Conservation (phyloP, 2,888 invertebrate genomes). For the Ceratothoa steindachneri region DNA sequence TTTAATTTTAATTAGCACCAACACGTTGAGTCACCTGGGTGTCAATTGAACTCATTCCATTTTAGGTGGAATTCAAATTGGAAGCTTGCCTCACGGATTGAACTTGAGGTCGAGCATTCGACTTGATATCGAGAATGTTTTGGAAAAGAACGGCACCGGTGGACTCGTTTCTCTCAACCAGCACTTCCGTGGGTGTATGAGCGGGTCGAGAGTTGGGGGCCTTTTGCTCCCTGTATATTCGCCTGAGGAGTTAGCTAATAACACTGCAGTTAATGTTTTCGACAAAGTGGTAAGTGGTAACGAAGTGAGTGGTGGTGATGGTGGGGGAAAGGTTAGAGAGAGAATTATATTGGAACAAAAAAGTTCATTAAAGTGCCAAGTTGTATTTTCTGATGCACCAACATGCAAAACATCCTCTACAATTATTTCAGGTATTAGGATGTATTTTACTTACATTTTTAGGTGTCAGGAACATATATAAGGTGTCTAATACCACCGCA, state of each 20-base stretch:
- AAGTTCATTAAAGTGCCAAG: too few relatives aligned
- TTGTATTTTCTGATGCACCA: too few relatives aligned
- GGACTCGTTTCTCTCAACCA: background rate
- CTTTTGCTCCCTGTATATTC: constrained; percentile 80
- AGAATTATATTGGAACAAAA: too few relatives aligned
- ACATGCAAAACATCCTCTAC: too few relatives aligned
- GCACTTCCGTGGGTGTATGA: constrained; percentile 73
- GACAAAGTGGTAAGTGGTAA: constrained; percentile 17
- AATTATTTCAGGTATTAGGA: too few relatives aligned
- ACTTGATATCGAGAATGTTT: background rate
- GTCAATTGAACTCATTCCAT: too few relatives aligned
- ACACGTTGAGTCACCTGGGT: too few relatives aligned
- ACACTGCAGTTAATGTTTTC: constrained; percentile 48
- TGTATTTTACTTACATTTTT: background rate
- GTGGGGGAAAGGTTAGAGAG: background rate
- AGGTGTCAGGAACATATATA: too few relatives aligned
- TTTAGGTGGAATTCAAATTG: background rate
- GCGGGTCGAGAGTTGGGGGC: constrained; percentile 77
- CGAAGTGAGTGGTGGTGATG: background rate
- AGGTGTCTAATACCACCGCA: too few relatives aligned
- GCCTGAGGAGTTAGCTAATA: constrained; percentile 61
- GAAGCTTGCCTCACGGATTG: background rate
- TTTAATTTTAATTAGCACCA: too few relatives aligned
- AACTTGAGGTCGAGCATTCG: background rate
- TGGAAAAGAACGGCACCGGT: background rate